These are phyloP conservation scores for Rhysida immarginata DNA, from an alignment of 1,140 invertebrate species.

Conservation along the genomic window DNA sequence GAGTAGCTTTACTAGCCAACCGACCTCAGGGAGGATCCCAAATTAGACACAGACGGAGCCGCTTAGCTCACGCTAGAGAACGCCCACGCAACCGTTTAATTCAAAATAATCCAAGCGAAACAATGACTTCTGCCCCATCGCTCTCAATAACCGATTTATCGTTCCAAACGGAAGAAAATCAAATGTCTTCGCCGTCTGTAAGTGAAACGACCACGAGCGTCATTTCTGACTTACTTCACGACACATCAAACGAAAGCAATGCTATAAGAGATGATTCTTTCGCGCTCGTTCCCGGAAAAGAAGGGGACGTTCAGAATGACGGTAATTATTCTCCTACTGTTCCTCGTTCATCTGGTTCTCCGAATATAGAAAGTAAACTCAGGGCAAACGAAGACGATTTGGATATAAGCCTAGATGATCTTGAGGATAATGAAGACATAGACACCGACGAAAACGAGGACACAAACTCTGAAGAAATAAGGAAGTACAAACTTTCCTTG, in stretches of 20 bases:
- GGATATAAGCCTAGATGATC: too few species aligned
- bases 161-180: background rate
- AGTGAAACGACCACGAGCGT: background rate
- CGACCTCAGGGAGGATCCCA: background rate
- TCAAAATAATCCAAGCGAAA: too few species aligned
- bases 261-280: too few species aligned
- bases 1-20: background rate
- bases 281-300: too few species aligned
- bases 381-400: too few species aligned
- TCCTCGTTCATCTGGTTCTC: too few species aligned
- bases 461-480: background rate
- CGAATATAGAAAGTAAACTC: background rate
- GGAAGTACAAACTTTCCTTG: background rate
- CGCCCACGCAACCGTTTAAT: background rate
- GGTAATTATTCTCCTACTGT: too few species aligned
- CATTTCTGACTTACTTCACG: background rate
- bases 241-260: too few species aligned
- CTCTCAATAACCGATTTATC: too few species aligned
- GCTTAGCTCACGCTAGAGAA: constrained; percentile 1
- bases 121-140: too few species aligned
- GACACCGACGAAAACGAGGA: background rate
- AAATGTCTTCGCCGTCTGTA: background rate
- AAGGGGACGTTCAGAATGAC: too few species aligned
- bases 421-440: too few species aligned
- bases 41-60: background rate